These are phyloP conservation scores for Chymomyza procnemis DNA, from an alignment of 2,888 invertebrate species.

Conservation along the genomic window DNA sequence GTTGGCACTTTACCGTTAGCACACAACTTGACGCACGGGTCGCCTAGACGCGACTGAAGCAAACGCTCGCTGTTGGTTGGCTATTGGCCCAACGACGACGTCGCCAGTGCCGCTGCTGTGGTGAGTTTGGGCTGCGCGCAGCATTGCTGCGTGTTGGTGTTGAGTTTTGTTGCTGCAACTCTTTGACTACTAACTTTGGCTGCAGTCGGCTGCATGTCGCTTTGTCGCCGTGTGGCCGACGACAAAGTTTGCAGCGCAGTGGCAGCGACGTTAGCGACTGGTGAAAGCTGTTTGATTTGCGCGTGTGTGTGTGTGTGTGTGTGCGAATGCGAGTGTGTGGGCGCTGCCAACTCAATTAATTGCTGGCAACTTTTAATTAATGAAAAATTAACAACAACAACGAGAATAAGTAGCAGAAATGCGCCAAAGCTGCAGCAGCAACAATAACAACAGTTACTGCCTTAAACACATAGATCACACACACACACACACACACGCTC, in stretches of 20 bases:
- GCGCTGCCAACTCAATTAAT: slow-evolving; percentile 70
- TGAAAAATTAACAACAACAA: slow-evolving; percentile 49
- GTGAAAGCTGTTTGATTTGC: slow-evolving; percentile 58
- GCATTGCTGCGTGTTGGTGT: slow-evolving; percentile 23
- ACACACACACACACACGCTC: slow-evolving; percentile 7
- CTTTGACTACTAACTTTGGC: background rate
- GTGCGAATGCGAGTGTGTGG: slow-evolving; percentile 51
- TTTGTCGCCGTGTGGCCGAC: slow-evolving; percentile 59
- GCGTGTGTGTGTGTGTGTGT: slow-evolving; percentile 27
- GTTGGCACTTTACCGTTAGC: slow-evolving; percentile 48
- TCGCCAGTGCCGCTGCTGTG: slow-evolving; percentile 34
- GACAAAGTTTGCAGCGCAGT: slow-evolving; percentile 51
- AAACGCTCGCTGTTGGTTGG: slow-evolving; percentile 12
- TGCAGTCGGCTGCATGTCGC: slow-evolving; percentile 1
- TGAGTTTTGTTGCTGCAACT: slow-evolving; percentile 16
- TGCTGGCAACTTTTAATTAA: slow-evolving; percentile 58
- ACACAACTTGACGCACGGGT: slow-evolving; percentile 54
- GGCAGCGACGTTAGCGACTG: slow-evolving; percentile 23
- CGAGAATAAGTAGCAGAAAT: slow-evolving; percentile 40
- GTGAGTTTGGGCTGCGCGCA: slow-evolving; percentile 29
- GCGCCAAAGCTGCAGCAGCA: slow-evolving; percentile 41
- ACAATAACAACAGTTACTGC: slow-evolving; percentile 14
- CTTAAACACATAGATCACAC: background rate
- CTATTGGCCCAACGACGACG: slow-evolving; percentile 11
- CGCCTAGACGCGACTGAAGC: slow-evolving; percentile 48